These are phyloP conservation scores for Smittia sp. DNA, from an alignment of 2,888 invertebrate genomes.

Conservation along the genomic window DNA sequence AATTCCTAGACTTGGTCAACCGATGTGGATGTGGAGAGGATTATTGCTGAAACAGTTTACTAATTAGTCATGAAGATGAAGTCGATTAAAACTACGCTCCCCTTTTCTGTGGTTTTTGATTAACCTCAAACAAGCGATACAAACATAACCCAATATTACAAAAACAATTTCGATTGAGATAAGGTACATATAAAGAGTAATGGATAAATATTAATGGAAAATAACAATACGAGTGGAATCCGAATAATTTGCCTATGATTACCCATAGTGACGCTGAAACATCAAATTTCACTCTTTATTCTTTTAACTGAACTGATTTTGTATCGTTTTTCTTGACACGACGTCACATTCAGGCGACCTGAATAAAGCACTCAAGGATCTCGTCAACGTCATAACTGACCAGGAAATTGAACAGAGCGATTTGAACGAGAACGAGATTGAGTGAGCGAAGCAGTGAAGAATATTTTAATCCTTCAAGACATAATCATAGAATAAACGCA, in stretches of 20 bases:
- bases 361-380: constrained; percentile 80
- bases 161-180: neutral
- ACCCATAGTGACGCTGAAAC: neutral
- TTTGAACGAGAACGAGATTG: constrained; percentile 27
- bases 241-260: constrained; percentile 13
- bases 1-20: neutral
- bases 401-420: constrained; percentile 57
- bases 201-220: constrained; percentile 28
- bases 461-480: constrained; percentile 8
- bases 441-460: neutral
- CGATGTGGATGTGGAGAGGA: neutral
- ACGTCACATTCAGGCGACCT: constrained; percentile 64
- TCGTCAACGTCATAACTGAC: constrained; percentile 86
- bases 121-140: too few species aligned
- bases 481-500: neutral
- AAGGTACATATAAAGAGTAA: constrained; percentile 19
- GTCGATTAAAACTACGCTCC: too few species aligned
- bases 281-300: constrained; percentile 11
- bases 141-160: too few species aligned
- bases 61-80: too few species aligned
- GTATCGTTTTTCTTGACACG: neutral
- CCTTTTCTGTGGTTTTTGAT: too few species aligned
- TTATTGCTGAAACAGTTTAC: too few species aligned
- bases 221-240: too few species aligned
- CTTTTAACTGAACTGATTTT: neutral